Base-by-base conservation (phyloP, 2,888 invertebrate genomes). In the Volucella zonaria region DNA sequence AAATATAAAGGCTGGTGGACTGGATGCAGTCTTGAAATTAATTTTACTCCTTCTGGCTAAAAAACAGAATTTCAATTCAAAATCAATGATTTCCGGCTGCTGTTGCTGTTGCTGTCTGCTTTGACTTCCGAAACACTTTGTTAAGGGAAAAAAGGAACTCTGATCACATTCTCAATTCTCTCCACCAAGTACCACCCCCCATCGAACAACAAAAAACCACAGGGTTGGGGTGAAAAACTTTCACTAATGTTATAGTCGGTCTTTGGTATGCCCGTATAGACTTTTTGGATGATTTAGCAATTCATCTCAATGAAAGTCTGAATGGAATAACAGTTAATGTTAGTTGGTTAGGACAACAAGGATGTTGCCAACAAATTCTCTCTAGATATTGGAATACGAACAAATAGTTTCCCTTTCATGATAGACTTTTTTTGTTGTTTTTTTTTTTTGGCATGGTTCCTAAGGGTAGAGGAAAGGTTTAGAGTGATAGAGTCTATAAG, bases 271-370 rank as follows among this genome's bases (percentile, higher is more conserved):
- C 68, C 45, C 38, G 31, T 31, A 31, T 68, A 8, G 31, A 80
- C 81, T 81, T 85, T 76, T 85, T 81, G 76, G 85, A 68, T 76
- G 43, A 81, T 81, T 77, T 73, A 73, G 76, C 85, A 81, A 85
- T 81, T 76, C 75, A 83, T 83, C 75, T 83, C 83, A 83, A 83
- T 83, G 80, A 80, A 83, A 79, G 79, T 80, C 83, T 75, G 75
- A 75, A 83, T 71, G 61, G 75, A 75, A 59, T 49, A 66, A 75
- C 70, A 80, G 79, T 75, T 66, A 75, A 75, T 64, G 56, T 40
- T 49, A 42, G 74, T 74, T 79, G 59, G 59, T 64, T 56, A 15
- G 11, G 51, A 66, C 52, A 51, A 18, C 10, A 38, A 45, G 9
- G 18, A 31, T 42, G 51, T 56, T 79, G 58, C 59, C 52, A 70